Evolutionary conservation across 2,797 vertebrate species (phyloP).

Genomic region (Enteromius radiatus): DNA sequence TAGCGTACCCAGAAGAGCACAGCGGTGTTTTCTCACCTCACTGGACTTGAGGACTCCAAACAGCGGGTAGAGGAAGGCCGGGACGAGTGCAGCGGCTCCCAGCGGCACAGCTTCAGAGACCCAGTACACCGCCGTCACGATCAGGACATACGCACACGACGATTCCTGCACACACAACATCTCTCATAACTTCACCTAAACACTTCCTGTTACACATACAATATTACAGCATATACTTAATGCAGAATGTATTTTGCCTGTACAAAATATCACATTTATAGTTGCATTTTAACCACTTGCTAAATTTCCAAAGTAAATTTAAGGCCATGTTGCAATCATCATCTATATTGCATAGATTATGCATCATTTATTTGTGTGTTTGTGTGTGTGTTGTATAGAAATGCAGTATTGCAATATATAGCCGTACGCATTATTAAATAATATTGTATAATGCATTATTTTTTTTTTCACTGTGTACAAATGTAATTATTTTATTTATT

Average conservation of each 20-base stretch:
- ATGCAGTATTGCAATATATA: neutral
- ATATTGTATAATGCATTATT: neutral
- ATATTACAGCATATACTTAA: neutral
- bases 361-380: neutral
- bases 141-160: constrained; percentile 92
- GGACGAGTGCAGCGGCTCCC: constrained; percentile 94
- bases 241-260: too few species aligned
- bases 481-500: too few species aligned
- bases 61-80: constrained; percentile 94
- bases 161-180: constrained; percentile 81
- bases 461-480: too few species aligned
- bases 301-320: neutral
- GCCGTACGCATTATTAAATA: neutral
- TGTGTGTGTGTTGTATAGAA: neutral
- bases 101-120: constrained; percentile 95
- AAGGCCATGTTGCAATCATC: neutral
- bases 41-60: constrained; percentile 97
- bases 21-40: constrained; percentile 82
- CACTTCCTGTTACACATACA: neutral
- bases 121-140: constrained; percentile 95
- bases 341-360: neutral
- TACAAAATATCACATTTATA: neutral
- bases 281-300: neutral
- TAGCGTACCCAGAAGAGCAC: too few species aligned
- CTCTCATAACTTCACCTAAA: neutral